These are phyloP conservation scores for Cotesia glomerata DNA, from an alignment of 1,140 invertebrate species.

Conservation along the genomic window DNA sequence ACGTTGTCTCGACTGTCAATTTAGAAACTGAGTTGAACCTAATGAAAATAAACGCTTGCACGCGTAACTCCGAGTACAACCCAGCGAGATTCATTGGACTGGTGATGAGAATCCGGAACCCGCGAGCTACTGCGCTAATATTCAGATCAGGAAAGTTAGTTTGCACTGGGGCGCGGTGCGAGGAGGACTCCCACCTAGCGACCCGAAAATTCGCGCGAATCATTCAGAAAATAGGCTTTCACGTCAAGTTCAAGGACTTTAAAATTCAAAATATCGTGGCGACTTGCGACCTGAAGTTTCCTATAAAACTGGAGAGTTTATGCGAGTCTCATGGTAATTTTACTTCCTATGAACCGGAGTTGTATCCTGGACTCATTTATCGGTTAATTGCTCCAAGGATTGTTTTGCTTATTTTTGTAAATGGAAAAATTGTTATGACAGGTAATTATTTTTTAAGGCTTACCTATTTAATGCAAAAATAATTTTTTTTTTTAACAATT, in stretches of 20 bases:
- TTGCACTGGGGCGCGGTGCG: conserved; percentile 96
- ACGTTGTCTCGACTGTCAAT: conserved; percentile 95
- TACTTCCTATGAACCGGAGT: conserved; percentile 81
- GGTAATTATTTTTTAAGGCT: conserved; percentile 62
- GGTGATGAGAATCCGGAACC: conserved; percentile 97
- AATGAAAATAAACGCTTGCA: conserved; percentile 91
- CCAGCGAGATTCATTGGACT: conserved; percentile 97
- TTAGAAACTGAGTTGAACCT: conserved; percentile 86
- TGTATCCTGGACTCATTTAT: conserved; percentile 98
- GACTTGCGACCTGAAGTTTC: conserved; percentile 97
- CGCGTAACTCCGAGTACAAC: conserved; percentile 98
- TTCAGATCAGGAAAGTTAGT: conserved; percentile 99
- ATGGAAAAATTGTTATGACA: conserved; percentile 96
- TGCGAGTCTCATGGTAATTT: conserved; percentile 96
- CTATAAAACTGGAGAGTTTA: conserved; percentile 93
- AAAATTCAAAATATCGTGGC: conserved; percentile 99
- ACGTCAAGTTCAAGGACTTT: conserved; percentile 96
- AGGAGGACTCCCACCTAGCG: conserved; percentile 90
- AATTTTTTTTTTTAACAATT: conserved; percentile 11
- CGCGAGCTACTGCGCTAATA: conserved; percentile 95
- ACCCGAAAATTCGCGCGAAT: conserved; percentile 97
- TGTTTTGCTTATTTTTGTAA: conserved; percentile 96
- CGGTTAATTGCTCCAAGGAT: conserved; percentile 96
- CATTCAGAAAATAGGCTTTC: conserved; percentile 96
- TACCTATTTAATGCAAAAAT: neutral